These are phyloP conservation scores for Cyanoramphus novaezelandiae DNA, from an alignment of 2,113 vertebrate species.

Conservation along the genomic window DNA sequence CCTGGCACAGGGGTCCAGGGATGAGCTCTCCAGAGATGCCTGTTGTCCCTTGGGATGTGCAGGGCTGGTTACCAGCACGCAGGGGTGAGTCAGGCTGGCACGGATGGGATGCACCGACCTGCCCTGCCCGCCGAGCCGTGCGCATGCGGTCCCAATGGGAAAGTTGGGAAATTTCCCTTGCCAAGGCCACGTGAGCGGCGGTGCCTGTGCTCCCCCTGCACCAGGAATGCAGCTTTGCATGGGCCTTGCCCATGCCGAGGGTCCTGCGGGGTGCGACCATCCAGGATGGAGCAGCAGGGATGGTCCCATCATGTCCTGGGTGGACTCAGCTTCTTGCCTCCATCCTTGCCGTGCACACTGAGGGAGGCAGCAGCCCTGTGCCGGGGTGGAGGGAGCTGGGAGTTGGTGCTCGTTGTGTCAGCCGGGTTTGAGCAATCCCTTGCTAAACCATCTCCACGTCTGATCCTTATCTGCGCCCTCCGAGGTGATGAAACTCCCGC, in stretches of 20 bases:
- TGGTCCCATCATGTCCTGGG: accelerated
- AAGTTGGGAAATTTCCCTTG: slow-evolving; percentile 14
- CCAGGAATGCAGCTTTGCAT: not conserved
- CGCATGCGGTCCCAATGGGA: not conserved
- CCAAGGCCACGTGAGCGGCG: accelerated
- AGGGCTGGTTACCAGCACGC: accelerated
- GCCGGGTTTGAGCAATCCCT: slow-evolving; percentile 53
- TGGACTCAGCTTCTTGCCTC: not conserved
- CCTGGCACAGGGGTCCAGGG: accelerated
- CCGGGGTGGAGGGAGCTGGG: slow-evolving; percentile 1
- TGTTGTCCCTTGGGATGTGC: not conserved
- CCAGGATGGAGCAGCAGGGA: not conserved
- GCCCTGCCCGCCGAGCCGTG: not conserved
- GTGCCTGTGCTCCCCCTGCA: not conserved
- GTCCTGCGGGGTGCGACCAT: accelerated
- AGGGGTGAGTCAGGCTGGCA: not conserved
- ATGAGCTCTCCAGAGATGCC: not conserved
- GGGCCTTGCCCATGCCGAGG: accelerated
- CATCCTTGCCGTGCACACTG: not conserved
- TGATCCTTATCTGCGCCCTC: slow-evolving; percentile 35
- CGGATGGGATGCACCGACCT: not conserved
- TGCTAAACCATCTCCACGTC: slow-evolving; percentile 40
- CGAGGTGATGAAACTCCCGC: slow-evolving; percentile 1
- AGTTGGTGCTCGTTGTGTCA: slow-evolving; percentile 40
- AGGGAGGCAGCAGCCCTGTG: not conserved